A percentile compares a stretch with the other conserved stretches of the same genome.
Evolutionary conservation across 2,888 invertebrate species (phyloP).

Genomic region (Alsophila aescularia): DNA sequence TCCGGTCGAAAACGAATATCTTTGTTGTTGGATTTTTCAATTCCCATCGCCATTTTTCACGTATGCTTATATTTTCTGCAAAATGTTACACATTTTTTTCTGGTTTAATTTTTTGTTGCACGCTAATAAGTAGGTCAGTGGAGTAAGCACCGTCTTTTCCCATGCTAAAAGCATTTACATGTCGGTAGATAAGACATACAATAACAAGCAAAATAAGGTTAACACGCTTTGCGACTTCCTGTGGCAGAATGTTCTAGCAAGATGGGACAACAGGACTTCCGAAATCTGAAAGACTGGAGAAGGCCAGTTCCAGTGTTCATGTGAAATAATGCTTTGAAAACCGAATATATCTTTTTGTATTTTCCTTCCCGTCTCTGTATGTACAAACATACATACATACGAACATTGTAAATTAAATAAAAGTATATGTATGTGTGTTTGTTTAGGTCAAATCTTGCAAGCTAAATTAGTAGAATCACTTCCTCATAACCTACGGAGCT

Average conservation of each 20-base stretch:
- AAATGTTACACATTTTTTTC: neutral
- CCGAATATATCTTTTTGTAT: no score
- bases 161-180: conserved; percentile 17
- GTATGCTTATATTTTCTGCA: neutral
- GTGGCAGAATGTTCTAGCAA: neutral
- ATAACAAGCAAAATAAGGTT: conserved; percentile 13
- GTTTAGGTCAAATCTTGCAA: no score
- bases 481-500: no score
- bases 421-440: no score
- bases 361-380: no score
- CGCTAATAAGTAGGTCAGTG: conserved; percentile 10
- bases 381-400: no score
- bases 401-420: no score
- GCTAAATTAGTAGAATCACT: no score
- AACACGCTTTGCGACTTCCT: neutral
- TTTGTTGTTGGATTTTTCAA: conserved; percentile 15
- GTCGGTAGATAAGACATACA: conserved; percentile 17
- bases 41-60: conserved; percentile 5
- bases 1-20: conserved; percentile 15
- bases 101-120: neutral
- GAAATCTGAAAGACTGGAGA: no score
- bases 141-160: neutral
- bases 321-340: no score
- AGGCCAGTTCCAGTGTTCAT: no score
- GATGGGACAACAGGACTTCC: neutral